Evolutionary conservation across 2,888 invertebrate genomes (phyloP), one percentile per base, ranked within the genome.

Genomic region (Anoncus sp.): DNA sequence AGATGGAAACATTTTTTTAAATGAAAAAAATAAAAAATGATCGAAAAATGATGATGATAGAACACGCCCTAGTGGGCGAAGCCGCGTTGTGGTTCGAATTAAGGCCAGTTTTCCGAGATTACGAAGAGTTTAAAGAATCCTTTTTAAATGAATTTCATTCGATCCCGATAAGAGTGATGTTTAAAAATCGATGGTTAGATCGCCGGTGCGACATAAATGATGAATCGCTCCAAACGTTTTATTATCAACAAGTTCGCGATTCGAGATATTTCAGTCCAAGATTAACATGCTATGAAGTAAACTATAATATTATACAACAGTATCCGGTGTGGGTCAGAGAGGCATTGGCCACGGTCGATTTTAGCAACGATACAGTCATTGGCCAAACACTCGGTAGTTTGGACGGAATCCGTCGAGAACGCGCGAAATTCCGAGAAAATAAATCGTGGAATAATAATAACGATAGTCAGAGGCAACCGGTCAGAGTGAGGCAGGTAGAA

Each of bases 131-230:
- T 51, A 60, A 73, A n/a, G 14, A n/a, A 3, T 43, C 31, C 14
- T 79, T 76, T 38, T n/a, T 22, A 2, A 35, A 62, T 12, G 65
- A 73, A 38, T 73, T 79, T 76, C 70, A 73, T 66, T 76, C 79
- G 10, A 59, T 79, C 4, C 72, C 75, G 4, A 49, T 79, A 4
- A 49, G 31, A 47, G 60, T 77, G 5, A 49, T 57, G n/a, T 27
- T 65, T 10, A 70, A 77, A 45, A 63, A 57, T 38, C 38, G 14
- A n/a, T 74, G 77, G 74, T 16, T 45, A 20, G 38, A 51, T 3
- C 14, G 51, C 3, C 20, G 14, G 14, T 51, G 24, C 14, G 24
- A 51, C 0, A 6, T 14, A n/a, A 20, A 24, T 2, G 9, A 24
- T 6, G 51, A 51, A 14, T 24, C 59, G 16, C 57, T 74, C 9